Evolutionary conservation across 2,888 invertebrate species (phyloP).

Genomic region (Euzetes globulus): DNA sequence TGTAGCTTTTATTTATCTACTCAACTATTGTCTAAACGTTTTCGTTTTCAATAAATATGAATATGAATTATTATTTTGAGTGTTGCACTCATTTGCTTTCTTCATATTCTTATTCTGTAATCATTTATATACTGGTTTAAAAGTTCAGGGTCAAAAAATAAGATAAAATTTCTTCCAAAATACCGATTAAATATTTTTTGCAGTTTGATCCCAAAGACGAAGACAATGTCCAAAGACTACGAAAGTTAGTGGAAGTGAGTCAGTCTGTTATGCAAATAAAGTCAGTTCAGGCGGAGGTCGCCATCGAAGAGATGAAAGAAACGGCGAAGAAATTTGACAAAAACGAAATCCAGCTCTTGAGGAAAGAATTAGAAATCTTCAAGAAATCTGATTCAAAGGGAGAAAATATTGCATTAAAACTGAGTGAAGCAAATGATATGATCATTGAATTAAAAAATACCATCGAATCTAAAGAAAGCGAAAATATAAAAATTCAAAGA

Average conservation of each 20-base stretch:
- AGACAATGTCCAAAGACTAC: not conserved
- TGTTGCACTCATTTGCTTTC: not conserved
- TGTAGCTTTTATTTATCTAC: not conserved
- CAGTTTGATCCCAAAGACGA: slow-evolving; percentile 1
- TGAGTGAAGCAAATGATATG: slow-evolving; percentile 13
- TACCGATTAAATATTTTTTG: not conserved
- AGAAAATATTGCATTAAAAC: not conserved
- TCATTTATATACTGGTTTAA: too few species aligned
- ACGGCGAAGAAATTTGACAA: not conserved
- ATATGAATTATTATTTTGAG: not conserved
- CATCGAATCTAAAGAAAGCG: slow-evolving; percentile 22
- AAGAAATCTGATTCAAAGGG: not conserved
- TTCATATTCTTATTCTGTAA: too few species aligned
- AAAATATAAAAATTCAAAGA: not conserved
- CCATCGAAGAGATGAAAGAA: slow-evolving; percentile 30
- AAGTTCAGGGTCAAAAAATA: too few species aligned
- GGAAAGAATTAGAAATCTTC: slow-evolving; percentile 30
- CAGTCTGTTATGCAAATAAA: slow-evolving; percentile 32
- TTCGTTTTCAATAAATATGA: not conserved
- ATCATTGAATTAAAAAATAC: slow-evolving; percentile 1
- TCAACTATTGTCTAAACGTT: not conserved
- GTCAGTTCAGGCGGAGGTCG: slow-evolving; percentile 33
- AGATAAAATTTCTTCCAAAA: too few species aligned
- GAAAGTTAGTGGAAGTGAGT: slow-evolving; percentile 7
- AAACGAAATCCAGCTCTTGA: slow-evolving; percentile 14